These are phyloP conservation scores for Aphaenogaster ashmeadi DNA, from an alignment of 1,140 invertebrate genomes.

Conservation along the genomic window DNA sequence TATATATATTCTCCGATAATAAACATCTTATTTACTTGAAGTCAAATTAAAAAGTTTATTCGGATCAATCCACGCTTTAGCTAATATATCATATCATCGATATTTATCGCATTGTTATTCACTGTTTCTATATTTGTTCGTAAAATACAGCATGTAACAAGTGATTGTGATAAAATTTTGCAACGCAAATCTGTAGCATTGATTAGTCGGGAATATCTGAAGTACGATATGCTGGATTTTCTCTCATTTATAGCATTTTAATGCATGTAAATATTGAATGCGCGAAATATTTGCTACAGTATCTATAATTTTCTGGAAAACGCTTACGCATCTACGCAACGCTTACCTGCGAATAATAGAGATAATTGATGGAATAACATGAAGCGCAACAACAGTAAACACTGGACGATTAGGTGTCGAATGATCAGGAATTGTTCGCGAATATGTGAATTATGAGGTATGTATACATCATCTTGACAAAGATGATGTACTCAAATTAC, in stretches of 20 bases:
- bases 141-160: background rate
- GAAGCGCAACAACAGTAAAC: background rate
- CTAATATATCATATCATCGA: background rate
- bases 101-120: constrained; percentile 14
- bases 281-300: background rate
- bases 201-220: constrained; percentile 28
- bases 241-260: constrained; percentile 7
- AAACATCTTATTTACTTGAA: constrained; percentile 20
- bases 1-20: background rate
- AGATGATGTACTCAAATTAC: constrained; percentile 4
- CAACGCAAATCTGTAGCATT: constrained; percentile 19
- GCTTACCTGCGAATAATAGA: background rate
- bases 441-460: background rate
- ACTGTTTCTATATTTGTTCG: constrained; percentile 27
- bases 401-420: background rate
- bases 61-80: background rate
- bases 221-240: background rate
- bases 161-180: constrained; percentile 20
- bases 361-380: background rate
- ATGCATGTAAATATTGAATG: constrained; percentile 38
- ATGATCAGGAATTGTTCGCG: background rate
- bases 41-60: background rate
- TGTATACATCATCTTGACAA: background rate
- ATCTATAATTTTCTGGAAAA: background rate
- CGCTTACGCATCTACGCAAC: background rate